Base-by-base conservation (phyloP, 2,113 vertebrate genomes). In the Sminthopsis crassicaudata region DNA sequence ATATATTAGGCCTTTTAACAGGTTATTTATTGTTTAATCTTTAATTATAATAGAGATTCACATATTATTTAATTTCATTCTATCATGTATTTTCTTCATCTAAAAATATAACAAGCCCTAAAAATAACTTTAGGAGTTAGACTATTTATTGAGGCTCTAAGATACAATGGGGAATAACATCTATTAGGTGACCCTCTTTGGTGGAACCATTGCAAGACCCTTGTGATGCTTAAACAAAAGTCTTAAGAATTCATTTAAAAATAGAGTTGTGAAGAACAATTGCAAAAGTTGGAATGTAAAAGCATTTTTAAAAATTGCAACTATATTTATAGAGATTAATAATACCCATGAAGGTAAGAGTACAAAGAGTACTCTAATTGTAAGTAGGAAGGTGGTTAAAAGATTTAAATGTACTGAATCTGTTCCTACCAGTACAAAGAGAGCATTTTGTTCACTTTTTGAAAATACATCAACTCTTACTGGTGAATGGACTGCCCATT, bases 91-190 rank as follows among this genome's bases (percentile, higher is more conserved):
- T 92, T 60, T 53, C 53, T 91, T 42, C 46, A 25, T 24, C 6
- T 84, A 26, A 50, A 46, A 51, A 51, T 51, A 51, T 51, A 46
- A 89, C 0, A 46, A 30, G 2, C n/a, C 52, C 46, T 46, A 92
- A 76, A 57, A 92, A 14, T 11, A 53, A 26, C 42, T 53, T 55
- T 42, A 53, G 42, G 60, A 9, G 46, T 67, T 16, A 55, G 91
- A 51, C 48, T 42, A 11, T 12, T 89, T 84, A 57, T 76, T 53
- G n/a, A 84, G n/a, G n/a, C n/a, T 55, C 36, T 0, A 54, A 26
- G 51, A 14, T 2, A 0, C 36, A 12, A 24, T 4, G 25, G 23
- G 52, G 0, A 6, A 0, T 14, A n/a, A 46, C 52, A 12, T 91
- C 50, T 26, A 7, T 23, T 36, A 46, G 0, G 6, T 2, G 8